Evolutionary conservation across 2,888 invertebrate genomes (phyloP).

Genomic region (Stratiomys singularior): DNA sequence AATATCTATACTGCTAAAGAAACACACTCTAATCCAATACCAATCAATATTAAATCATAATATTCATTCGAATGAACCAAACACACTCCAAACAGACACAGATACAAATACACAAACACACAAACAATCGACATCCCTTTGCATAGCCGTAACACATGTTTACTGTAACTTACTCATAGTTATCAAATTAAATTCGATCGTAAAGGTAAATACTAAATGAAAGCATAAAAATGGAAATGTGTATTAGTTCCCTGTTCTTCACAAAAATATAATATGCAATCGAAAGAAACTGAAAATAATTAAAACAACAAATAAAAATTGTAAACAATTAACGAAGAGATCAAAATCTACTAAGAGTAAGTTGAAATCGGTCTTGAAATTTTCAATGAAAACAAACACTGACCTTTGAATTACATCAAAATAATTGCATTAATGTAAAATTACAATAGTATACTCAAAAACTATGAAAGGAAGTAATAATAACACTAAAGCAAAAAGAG

Average conservation of each 20-base stretch:
- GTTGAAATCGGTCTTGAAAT: conserved; percentile 13
- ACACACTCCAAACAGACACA: background rate
- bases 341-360: conserved; percentile 20
- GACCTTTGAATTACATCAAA: conserved; percentile 35
- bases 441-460: conserved; percentile 43
- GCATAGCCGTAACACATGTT: conserved; percentile 38
- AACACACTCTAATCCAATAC: background rate
- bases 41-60: too few relatives aligned
- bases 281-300: background rate
- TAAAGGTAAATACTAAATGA: conserved; percentile 17
- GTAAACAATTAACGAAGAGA: conserved; percentile 16
- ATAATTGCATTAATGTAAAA: conserved; percentile 41
- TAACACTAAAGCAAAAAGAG: background rate
- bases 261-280: background rate
- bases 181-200: conserved; percentile 32
- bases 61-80: too few relatives aligned
- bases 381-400: conserved; percentile 30
- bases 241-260: conserved; percentile 26
- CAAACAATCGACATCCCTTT: conserved; percentile 37
- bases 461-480: conserved; percentile 4
- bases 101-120: conserved; percentile 6
- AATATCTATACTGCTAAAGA: conserved; percentile 1
- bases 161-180: conserved; percentile 31
- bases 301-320: background rate
- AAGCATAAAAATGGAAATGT: conserved; percentile 1